These are phyloP conservation scores for Lasioglossum leucozonium DNA, from an alignment of 2,888 invertebrate species.

Conservation along the genomic window DNA sequence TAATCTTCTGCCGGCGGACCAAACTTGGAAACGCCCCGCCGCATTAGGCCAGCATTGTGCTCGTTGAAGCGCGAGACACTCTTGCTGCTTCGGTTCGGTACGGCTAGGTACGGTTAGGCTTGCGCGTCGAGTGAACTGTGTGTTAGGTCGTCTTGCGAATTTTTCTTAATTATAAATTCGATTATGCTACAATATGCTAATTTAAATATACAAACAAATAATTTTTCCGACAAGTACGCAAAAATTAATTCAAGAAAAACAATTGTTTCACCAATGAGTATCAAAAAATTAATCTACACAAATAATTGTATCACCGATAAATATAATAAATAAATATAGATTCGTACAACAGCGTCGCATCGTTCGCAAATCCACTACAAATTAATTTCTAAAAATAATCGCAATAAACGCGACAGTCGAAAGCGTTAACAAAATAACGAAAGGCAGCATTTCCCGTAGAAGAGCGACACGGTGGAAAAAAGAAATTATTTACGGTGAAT, in stretches of 20 bases:
- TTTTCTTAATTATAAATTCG: not conserved
- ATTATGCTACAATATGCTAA: not conserved
- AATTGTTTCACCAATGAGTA: too few relatives aligned
- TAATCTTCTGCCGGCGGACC: not conserved
- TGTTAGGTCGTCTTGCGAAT: not conserved
- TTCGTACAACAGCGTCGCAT: not conserved
- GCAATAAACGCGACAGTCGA: not conserved
- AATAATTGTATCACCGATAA: too few relatives aligned
- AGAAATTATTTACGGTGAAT: not conserved
- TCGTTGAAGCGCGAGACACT: not conserved
- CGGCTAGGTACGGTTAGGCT: not conserved
- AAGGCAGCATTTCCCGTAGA: not conserved
- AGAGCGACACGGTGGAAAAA: not conserved
- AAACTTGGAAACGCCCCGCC: not conserved
- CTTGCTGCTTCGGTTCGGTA: not conserved
- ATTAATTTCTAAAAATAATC: not conserved
- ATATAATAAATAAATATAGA: not conserved
- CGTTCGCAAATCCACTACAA: too few relatives aligned
- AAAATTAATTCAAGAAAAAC: too few relatives aligned
- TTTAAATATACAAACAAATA: too few relatives aligned
- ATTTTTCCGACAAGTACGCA: too few relatives aligned
- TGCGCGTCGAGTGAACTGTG: not conserved
- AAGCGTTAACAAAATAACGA: not conserved
- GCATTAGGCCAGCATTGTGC: conserved; percentile 11
- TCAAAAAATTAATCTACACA: too few relatives aligned